These are phyloP conservation scores for Sinocyclocheilus anshuiensis DNA, from an alignment of 2,113 vertebrate species.

Conservation along the genomic window DNA sequence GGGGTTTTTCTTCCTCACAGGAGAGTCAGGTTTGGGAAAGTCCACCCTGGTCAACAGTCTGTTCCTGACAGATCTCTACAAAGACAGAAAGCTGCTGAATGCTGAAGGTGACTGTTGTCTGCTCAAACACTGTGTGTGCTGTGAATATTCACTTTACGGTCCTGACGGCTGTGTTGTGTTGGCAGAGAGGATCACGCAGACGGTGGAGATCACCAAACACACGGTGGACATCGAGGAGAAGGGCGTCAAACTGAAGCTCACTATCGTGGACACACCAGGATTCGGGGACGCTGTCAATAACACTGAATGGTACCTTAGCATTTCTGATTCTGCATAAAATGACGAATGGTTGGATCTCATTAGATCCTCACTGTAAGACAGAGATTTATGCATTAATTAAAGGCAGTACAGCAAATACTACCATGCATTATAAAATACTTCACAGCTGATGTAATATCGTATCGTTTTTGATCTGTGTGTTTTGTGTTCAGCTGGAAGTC, in stretches of 20 bases:
- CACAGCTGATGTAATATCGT: too few species aligned
- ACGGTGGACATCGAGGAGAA: constrained; percentile 98
- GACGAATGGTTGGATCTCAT: not conserved
- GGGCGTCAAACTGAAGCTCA: constrained; percentile 92
- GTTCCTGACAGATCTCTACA: constrained; percentile 96
- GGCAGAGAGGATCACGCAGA: constrained; percentile 92
- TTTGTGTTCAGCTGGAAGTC: constrained; percentile 86
- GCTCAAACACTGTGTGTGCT: too few species aligned
- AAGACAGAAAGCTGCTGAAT: constrained; percentile 89
- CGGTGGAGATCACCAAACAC: constrained; percentile 96
- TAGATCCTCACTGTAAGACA: not conserved
- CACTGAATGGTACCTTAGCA: constrained; percentile 85
- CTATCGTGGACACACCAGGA: constrained; percentile 95
- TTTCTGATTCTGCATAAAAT: not conserved
- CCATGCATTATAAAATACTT: not conserved
- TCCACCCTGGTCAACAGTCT: constrained; percentile 98
- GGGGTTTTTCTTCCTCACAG: constrained; percentile 64
- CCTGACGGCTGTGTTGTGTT: not conserved
- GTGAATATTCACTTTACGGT: too few species aligned
- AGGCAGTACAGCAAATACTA: not conserved
- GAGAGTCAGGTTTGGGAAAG: constrained; percentile 95
- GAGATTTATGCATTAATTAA: too few species aligned
- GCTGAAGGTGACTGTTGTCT: constrained; percentile 83
- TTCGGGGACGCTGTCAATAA: constrained; percentile 97
- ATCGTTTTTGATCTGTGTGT: too few species aligned